Percentiles rank a stretch among this genome's conserved stretches.
Conservation (phyloP, 2,888 invertebrate genomes). For the Polydrusus pterygomalis region DNA sequence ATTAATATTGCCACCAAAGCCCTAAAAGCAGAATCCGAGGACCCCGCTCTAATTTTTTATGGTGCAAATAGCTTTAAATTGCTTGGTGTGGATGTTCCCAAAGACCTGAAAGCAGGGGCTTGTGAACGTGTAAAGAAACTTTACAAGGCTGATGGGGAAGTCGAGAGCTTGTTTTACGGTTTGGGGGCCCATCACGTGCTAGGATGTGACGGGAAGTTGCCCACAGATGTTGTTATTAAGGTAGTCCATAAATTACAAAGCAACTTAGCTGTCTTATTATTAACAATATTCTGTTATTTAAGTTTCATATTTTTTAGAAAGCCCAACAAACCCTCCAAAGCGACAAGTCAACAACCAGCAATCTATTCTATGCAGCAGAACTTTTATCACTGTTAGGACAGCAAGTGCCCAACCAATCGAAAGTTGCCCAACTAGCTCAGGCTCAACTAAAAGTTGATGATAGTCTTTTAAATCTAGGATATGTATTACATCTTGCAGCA, state of each 20-base stretch:
- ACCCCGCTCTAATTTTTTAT: constrained; percentile 82
- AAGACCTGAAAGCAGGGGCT: constrained; percentile 73
- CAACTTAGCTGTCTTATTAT: too few relatives aligned
- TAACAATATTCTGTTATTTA: background rate
- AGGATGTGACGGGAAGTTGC: constrained; percentile 65
- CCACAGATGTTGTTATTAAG: constrained; percentile 67
- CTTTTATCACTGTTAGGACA: constrained; percentile 82
- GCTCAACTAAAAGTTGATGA: constrained; percentile 90
- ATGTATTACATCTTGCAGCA: constrained; percentile 88
- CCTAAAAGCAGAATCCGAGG: constrained; percentile 70
- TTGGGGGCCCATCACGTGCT: constrained; percentile 65
- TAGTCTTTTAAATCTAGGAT: constrained; percentile 83
- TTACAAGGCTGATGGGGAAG: constrained; percentile 61
- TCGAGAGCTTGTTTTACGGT: constrained; percentile 65
- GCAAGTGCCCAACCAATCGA: constrained; percentile 78
- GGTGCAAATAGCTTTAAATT: constrained; percentile 83
- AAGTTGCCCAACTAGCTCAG: constrained; percentile 83
- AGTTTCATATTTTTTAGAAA: constrained; percentile 47
- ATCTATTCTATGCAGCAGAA: constrained; percentile 84
- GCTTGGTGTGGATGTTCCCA: constrained; percentile 77
- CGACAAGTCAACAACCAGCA: constrained; percentile 79
- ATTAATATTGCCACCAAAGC: constrained; percentile 64
- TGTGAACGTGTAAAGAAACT: constrained; percentile 65
- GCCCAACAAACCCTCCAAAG: constrained; percentile 73
- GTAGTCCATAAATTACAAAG: constrained; percentile 69